Evolutionary conservation across 2,797 vertebrate genomes (phyloP).

Genomic region (Mastacembelus armatus): DNA sequence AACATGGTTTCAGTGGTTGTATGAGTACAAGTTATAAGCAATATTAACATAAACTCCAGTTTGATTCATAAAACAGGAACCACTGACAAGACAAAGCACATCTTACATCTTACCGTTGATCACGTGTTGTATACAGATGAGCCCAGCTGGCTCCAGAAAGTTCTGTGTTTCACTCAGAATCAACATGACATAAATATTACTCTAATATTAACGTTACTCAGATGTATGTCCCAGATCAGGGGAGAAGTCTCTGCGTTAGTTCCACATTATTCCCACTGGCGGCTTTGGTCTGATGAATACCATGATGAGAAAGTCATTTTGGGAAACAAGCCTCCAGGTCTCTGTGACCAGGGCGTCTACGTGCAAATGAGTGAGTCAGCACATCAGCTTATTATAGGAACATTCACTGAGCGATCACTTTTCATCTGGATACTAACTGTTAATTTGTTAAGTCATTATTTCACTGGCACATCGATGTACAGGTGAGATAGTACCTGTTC

Average conservation of each 20-base stretch:
- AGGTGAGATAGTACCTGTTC: background rate
- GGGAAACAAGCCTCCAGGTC: slow-evolving; percentile 35
- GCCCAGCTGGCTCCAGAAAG: background rate
- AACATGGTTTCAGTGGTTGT: too few relatives aligned
- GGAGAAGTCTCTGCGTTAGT: slow-evolving; percentile 13
- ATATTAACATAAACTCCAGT: too few relatives aligned
- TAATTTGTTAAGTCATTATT: slow-evolving; percentile 26
- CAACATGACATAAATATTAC: background rate
- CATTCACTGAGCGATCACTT: slow-evolving; percentile 15
- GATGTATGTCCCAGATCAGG: background rate
- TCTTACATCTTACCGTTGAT: too few relatives aligned
- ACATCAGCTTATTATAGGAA: slow-evolving; percentile 13
- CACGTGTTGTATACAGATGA: too few relatives aligned
- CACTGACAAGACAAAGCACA: too few relatives aligned
- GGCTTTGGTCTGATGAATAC: slow-evolving; percentile 13
- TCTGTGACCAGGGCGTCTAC: slow-evolving; percentile 4
- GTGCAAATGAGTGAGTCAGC: slow-evolving; percentile 29
- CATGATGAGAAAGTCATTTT: slow-evolving; percentile 18
- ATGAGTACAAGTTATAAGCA: too few relatives aligned
- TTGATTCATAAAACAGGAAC: too few relatives aligned
- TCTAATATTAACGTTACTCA: background rate
- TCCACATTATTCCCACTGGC: slow-evolving; percentile 15
- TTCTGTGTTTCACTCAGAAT: background rate
- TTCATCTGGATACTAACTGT: background rate
- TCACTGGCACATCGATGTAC: background rate